These are phyloP conservation scores for Podarcis muralis DNA, from an alignment of 2,113 vertebrate species.

Conservation along the genomic window DNA sequence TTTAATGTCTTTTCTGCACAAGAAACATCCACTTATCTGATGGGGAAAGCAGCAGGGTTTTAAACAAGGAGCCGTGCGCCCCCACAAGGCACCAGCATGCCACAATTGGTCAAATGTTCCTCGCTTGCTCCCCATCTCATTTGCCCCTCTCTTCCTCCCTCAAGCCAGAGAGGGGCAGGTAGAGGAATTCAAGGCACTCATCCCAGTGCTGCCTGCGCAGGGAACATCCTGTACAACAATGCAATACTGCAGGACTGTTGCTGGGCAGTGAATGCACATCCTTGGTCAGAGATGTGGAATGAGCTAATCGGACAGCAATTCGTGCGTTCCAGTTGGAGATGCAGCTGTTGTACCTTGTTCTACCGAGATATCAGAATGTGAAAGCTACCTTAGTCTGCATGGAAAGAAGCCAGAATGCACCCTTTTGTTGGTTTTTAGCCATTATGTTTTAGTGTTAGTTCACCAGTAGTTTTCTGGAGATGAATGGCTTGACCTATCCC, in stretches of 20 bases:
- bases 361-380: constrained; percentile 35
- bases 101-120: constrained; percentile 36
- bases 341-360: background rate
- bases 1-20: constrained; percentile 52
- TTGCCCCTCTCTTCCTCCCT: background rate
- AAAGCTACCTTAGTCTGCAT: constrained; percentile 23
- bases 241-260: constrained; percentile 40
- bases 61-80: constrained; percentile 38
- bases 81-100: constrained; percentile 33
- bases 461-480: constrained; percentile 56
- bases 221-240: constrained; percentile 32
- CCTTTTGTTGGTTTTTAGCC: constrained; percentile 25
- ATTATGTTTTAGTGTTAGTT: constrained; percentile 30
- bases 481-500: constrained; percentile 33
- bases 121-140: constrained; percentile 6
- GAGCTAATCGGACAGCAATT: constrained; percentile 14
- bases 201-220: constrained; percentile 57
- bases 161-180: constrained; percentile 28
- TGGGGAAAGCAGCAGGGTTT: constrained; percentile 50
- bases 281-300: constrained; percentile 40
- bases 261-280: constrained; percentile 44
- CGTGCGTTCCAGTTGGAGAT: constrained; percentile 13
- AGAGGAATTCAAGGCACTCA: constrained; percentile 68
- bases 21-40: constrained; percentile 44
- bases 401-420: constrained; percentile 11